phyloP scores from a whole-genome alignment of 2,113 vertebrate genomes.

The Misgurnus mizolepis region DNA sequence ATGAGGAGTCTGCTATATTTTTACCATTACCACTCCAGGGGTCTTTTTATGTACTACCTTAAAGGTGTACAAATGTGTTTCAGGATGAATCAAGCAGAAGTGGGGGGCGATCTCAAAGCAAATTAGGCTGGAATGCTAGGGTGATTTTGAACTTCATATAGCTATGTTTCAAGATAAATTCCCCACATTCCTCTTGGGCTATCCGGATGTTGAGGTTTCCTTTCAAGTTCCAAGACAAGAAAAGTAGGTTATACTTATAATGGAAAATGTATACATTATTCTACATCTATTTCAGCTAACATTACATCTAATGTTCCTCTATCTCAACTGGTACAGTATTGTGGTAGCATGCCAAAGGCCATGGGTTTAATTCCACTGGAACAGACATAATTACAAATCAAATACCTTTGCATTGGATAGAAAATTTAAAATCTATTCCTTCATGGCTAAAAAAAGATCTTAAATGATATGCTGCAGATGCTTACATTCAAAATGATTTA shows the following conservation, averaged over 20 bases:
- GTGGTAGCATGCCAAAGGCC: too few relatives aligned
- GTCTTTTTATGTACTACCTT: conserved; percentile 18
- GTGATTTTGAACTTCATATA: conserved; percentile 18
- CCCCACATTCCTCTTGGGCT: neutral
- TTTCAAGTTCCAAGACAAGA: conserved; percentile 4
- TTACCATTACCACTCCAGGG: conserved; percentile 10
- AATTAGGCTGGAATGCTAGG: conserved; percentile 15
- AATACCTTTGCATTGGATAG: too few relatives aligned
- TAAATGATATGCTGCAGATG: too few relatives aligned
- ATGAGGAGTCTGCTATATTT: conserved; percentile 11
- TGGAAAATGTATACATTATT: neutral
- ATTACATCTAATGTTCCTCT: too few relatives aligned
- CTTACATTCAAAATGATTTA: too few relatives aligned
- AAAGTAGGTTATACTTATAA: neutral
- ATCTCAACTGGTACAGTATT: too few relatives aligned
- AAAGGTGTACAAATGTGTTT: conserved; percentile 24
- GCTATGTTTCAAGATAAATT: conserved; percentile 19
- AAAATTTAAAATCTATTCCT: too few relatives aligned
- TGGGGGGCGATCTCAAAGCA: neutral
- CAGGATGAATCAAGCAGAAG: neutral
- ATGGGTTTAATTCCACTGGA: too few relatives aligned
- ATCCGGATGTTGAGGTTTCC: conserved; percentile 13
- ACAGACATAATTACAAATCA: too few relatives aligned
- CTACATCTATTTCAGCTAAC: neutral
- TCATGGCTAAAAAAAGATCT: too few relatives aligned